Base-by-base conservation (phyloP, 2,797 vertebrate species). In the Rhynchonycteris naso region DNA sequence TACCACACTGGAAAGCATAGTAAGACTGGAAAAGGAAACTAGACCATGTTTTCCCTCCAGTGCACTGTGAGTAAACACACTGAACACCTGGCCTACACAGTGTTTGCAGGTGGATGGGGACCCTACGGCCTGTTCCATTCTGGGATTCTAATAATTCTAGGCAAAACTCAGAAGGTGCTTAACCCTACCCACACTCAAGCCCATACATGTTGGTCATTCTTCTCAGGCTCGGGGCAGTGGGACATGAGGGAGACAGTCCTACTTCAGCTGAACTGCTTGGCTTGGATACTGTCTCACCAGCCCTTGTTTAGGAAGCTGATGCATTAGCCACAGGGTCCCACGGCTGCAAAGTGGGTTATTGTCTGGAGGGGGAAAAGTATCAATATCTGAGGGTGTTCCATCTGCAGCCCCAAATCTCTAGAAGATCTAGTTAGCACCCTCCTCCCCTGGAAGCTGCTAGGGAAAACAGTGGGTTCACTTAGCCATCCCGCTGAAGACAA, bases 401-500 rank as follows among this genome's bases (percentile, higher is more conserved):
- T n/a, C 28, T n/a, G 54, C 81, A 85, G 81, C 63, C 88, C 94
- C 72, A 65, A 68, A 11, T 50, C 79, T 21, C 59, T 63, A 79
- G 80, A 86, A 94, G 56, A 88, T 88, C 85, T 93, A n/a, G 19
- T 90, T 50, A 65, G 90, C 94, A 54, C 52, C 56, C 52, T 7
- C 2, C 26, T 24, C 9, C 2, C 26, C 26, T 69, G 95, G 63
- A 96, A 96, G 83, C 88, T 61, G 76, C 74, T 26, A n/a, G 93
- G 81, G 91, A 24, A 96, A 95, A 90, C 96, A 91, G 86, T 12
- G 80, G 83, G 72, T 43, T 95, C 63, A 28, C 86, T 90, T 43
- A 79, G 91, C 88, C 84, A 79, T 71, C 68, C 0, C 1, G 68
- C 65, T 90, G 81, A 95, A 96, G 96, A 96, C 97, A 97, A 97